A percentile compares a stretch with the other conserved stretches of the same genome.
These are phyloP conservation scores for Virgularia gustaviana DNA, from an alignment of 92 coral and sea anemone species.

Conservation along the genomic window DNA sequence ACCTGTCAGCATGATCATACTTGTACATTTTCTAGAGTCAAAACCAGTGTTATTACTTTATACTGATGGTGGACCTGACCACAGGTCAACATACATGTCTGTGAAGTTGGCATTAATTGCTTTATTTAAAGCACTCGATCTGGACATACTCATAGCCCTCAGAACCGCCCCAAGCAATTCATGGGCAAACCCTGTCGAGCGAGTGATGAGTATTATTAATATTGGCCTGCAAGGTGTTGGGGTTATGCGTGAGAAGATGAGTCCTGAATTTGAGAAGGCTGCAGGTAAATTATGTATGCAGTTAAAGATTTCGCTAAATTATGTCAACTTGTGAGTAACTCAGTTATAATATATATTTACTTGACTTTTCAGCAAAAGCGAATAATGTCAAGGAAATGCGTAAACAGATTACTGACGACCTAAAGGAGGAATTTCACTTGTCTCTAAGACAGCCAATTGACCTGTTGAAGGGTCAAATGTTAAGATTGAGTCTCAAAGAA, in stretches of 20 bases:
- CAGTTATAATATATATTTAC: not conserved
- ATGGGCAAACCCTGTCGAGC: slow-evolving; percentile 48
- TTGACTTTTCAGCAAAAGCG: not conserved
- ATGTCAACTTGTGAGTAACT: too few species aligned
- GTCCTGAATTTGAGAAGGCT: slow-evolving; percentile 9
- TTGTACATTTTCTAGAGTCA: not conserved
- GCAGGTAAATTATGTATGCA: not conserved
- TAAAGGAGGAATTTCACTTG: not conserved
- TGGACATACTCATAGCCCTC: slow-evolving; percentile 18
- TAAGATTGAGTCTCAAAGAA: not conserved
- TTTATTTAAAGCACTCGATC: slow-evolving; percentile 8
- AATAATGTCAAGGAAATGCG: slow-evolving; percentile 2
- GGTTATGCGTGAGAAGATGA: slow-evolving; percentile 18
- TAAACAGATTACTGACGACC: not conserved
- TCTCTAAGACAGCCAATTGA: not conserved
- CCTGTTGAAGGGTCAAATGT: slow-evolving; percentile 1
- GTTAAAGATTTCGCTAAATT: too few species aligned
- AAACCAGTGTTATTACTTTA: slow-evolving; percentile 19
- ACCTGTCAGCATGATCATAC: too few species aligned
- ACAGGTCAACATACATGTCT: slow-evolving; percentile 25
- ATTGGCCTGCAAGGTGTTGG: slow-evolving; percentile 46
- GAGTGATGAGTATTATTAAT: slow-evolving; percentile 41
- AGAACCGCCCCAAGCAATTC: slow-evolving; percentile 32
- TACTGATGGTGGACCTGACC: slow-evolving; percentile 43
- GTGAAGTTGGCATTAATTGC: slow-evolving; percentile 29